Percentiles rank a stretch among this genome's conserved stretches.
Conservation (phyloP, 2,797 vertebrate species). For the Aeoliscus strigatus region DNA sequence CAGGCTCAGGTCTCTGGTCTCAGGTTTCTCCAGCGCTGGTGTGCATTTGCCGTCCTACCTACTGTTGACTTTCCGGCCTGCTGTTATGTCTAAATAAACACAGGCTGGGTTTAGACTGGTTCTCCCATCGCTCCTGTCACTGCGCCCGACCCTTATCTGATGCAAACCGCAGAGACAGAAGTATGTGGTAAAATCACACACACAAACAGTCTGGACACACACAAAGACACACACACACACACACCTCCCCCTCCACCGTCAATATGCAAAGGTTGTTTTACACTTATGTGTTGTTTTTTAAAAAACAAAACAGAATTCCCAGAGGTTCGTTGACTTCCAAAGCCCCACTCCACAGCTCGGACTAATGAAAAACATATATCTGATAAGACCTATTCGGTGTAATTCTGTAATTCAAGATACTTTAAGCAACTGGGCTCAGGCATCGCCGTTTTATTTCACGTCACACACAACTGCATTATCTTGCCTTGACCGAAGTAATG, state of each 20-base stretch:
- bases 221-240: constrained; percentile 6
- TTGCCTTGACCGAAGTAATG: constrained; percentile 47
- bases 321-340: constrained; percentile 38
- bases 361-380: constrained; percentile 50
- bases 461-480: constrained; percentile 38
- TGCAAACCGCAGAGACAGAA: constrained; percentile 27
- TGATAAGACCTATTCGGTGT: constrained; percentile 30
- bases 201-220: constrained; percentile 10
- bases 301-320: constrained; percentile 14
- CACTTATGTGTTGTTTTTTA: constrained; percentile 10
- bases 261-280: constrained; percentile 10
- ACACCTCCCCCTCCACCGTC: constrained; percentile 1
- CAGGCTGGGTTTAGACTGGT: constrained; percentile 47
- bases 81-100: constrained; percentile 67
- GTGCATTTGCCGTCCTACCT: constrained; percentile 52
- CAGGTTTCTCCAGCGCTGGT: constrained; percentile 44
- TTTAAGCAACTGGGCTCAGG: constrained; percentile 41
- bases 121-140: constrained; percentile 51
- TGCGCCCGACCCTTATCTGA: constrained; percentile 57
- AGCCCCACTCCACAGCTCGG: constrained; percentile 24
- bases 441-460: constrained; percentile 38
- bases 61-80: constrained; percentile 63
- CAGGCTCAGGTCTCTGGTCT: constrained; percentile 30
- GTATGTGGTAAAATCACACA: no score
- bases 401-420: constrained; percentile 47